A percentile compares a stretch with the other conserved stretches of the same genome.
These are phyloP conservation scores for Dascyllus trimaculatus DNA, from an alignment of 2,113 vertebrate species.

Conservation along the genomic window DNA sequence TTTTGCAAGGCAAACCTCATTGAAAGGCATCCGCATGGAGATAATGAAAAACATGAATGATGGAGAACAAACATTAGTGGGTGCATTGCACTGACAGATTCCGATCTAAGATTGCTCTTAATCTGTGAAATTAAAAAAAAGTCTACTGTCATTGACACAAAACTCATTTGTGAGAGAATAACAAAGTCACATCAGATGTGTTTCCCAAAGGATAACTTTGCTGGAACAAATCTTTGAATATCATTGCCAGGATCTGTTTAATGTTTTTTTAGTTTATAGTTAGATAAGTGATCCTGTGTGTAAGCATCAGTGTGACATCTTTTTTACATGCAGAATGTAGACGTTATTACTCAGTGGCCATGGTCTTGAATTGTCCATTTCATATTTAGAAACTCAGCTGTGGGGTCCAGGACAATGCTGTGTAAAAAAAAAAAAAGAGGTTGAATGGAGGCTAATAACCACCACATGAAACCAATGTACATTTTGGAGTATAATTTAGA, in stretches of 20 bases:
- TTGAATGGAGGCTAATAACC: no score
- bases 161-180: neutral
- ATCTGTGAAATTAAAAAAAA: slow-evolving; percentile 25
- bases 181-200: neutral
- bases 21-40: slow-evolving; percentile 16
- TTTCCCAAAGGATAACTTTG: neutral
- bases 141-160: no score
- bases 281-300: neutral
- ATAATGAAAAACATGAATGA: slow-evolving; percentile 25
- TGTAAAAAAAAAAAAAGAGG: neutral
- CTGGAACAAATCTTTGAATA: neutral
- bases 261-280: no score
- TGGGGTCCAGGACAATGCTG: neutral
- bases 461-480: no score
- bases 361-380: neutral
- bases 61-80: neutral
- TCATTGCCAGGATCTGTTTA: neutral
- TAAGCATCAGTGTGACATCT: no score
- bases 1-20: neutral
- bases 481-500: no score
- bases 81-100: neutral
- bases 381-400: neutral
- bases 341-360: neutral
- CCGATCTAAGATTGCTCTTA: neutral
- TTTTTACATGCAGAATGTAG: neutral